These are phyloP conservation scores for Psilopsiagon aymara DNA, from an alignment of 2,113 vertebrate species.

Conservation along the genomic window DNA sequence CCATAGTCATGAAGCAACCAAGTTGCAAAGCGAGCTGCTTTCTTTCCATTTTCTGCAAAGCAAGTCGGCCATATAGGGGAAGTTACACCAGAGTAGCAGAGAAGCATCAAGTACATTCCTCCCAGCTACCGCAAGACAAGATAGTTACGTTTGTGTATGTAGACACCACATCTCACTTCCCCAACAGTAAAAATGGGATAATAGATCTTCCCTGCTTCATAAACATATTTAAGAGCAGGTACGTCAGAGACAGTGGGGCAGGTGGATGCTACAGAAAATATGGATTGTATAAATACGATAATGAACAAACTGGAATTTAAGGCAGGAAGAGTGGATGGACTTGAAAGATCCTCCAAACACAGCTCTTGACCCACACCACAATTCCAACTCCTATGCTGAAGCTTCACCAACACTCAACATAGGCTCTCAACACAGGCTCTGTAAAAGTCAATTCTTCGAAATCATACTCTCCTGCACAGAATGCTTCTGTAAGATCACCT, in stretches of 20 bases:
- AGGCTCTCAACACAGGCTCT: neutral
- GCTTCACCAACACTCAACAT: neutral
- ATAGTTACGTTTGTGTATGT: neutral
- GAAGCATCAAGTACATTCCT: neutral
- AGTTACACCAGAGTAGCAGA: neutral
- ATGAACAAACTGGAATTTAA: neutral
- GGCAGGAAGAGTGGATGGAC: neutral
- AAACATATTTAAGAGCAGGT: neutral
- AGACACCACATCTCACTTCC: neutral
- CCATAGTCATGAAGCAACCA: accelerated
- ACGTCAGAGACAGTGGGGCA: neutral
- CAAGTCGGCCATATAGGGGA: neutral
- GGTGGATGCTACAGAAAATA: neutral
- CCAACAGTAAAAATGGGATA: neutral
- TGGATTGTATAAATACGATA: neutral
- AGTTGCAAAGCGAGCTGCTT: neutral
- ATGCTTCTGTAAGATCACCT: neutral
- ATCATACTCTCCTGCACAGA: neutral
- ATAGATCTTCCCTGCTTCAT: neutral
- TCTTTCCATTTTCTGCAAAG: neutral
- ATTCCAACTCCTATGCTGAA: neutral
- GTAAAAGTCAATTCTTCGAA: neutral
- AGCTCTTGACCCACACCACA: neutral
- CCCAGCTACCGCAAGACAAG: neutral
- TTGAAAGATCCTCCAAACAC: neutral